phyloP scores from a whole-genome alignment of 2,888 invertebrate species.

The Monoplex corrugatus region DNA sequence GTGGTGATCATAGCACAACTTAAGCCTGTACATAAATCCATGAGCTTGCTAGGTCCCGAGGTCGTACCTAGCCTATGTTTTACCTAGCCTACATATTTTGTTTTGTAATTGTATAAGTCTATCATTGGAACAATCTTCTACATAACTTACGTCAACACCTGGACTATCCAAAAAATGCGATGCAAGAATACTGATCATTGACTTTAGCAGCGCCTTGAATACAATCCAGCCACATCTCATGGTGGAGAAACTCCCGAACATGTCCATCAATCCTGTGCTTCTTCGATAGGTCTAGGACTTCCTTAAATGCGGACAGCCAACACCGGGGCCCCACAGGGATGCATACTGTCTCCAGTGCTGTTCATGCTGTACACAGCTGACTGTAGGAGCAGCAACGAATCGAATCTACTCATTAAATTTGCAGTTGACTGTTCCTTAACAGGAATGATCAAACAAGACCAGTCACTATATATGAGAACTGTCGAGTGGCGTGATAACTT shows the following conservation, averaged over 20 bases:
- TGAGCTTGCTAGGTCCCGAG: no score
- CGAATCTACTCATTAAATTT: not conserved
- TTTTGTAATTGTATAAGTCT: no score
- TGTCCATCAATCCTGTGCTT: slow-evolving; percentile 1
- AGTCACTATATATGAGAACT: not conserved
- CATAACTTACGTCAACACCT: not conserved
- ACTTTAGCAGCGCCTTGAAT: slow-evolving; percentile 33
- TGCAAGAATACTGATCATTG: slow-evolving; percentile 36
- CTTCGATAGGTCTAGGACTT: slow-evolving; percentile 24
- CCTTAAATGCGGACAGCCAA: not conserved
- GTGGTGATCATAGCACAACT: no score
- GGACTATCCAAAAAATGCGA: slow-evolving; percentile 10
- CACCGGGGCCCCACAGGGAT: slow-evolving; percentile 26
- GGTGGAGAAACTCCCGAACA: not conserved
- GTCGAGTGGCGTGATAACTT: slow-evolving; percentile 36
- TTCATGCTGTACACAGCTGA: slow-evolving; percentile 24
- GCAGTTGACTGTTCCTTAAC: slow-evolving; percentile 14
- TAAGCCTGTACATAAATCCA: no score
- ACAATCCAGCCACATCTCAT: slow-evolving; percentile 31
- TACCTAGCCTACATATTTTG: no score
- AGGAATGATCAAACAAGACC: not conserved
- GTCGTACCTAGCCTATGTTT: no score
- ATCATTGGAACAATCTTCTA: no score
- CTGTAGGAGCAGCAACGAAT: not conserved
- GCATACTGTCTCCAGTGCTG: slow-evolving; percentile 29